phyloP scores from a whole-genome alignment of 2,113 vertebrate genomes.

The Corythaeola cristata region DNA sequence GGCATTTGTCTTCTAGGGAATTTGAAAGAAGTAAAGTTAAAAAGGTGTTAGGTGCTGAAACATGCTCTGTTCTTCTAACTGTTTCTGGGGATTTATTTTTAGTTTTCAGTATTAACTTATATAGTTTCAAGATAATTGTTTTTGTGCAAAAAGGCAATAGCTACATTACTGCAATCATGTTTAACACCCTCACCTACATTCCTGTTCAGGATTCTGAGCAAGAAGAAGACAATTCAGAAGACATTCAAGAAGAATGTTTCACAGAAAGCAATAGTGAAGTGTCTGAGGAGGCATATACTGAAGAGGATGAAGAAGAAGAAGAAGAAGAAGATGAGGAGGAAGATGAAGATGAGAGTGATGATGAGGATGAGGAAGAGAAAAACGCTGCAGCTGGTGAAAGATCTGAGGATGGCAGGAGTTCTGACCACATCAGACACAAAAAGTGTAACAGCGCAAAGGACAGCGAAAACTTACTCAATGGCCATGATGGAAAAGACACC shows the following conservation, averaged over 20 bases:
- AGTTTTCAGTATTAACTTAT: neutral
- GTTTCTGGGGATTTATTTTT: neutral
- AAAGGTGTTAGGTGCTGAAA: neutral
- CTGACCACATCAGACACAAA: slow-evolving; percentile 47
- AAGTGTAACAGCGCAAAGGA: slow-evolving; percentile 60
- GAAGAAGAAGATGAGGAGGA: slow-evolving; percentile 31
- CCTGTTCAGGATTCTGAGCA: slow-evolving; percentile 72
- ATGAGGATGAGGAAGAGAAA: slow-evolving; percentile 61
- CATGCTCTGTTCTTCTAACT: neutral
- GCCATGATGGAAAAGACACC: slow-evolving; percentile 67
- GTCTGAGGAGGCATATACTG: slow-evolving; percentile 73
- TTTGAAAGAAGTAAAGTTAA: neutral
- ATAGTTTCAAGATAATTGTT: neutral
- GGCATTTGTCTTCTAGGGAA: neutral
- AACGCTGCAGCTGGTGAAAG: slow-evolving; percentile 37
- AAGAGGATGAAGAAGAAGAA: slow-evolving; percentile 75
- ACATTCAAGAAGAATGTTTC: slow-evolving; percentile 80
- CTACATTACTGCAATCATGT: neutral
- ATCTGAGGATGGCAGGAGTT: neutral
- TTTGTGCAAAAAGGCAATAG: neutral
- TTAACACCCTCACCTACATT: slow-evolving; percentile 6
- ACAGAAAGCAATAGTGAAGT: slow-evolving; percentile 83
- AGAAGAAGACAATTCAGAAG: slow-evolving; percentile 78
- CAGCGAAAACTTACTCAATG: slow-evolving; percentile 63
- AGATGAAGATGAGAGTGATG: slow-evolving; percentile 69